Base-by-base conservation (phyloP, 1,140 invertebrate species). In the Ooceraea biroi region DNA sequence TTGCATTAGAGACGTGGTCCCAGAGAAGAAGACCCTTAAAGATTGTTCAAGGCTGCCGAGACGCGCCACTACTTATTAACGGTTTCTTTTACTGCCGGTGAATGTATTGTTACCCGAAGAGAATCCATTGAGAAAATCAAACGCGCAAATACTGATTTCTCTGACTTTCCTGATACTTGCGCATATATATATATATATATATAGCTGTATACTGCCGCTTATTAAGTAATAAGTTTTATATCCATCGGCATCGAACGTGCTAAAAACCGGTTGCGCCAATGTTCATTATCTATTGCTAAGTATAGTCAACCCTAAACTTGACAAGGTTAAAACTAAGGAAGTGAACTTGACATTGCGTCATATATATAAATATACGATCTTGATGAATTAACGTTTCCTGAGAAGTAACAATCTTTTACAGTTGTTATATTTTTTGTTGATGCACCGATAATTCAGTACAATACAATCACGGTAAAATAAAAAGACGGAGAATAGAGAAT, bases 211-310 rank as follows among this genome's bases (percentile, higher is more conserved):
- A 36, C 36, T 69, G 30, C 65, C 30, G 74, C 11, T 78, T 78
- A 68, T 78, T 68, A 78, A 78, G 22, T 69, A 80, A 80, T 65
- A 22, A 58, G 65, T 80, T 69, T 80, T 76, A 63, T 76, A 63
- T 80, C 44, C 50, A 46, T 44, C 74, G 46, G 4, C 76, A 57
- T 69, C 36, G 65, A 57, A 11, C 63, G 36, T 55, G 65, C n/a
- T 57, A 80, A 80, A 80, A 80, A 80, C 76, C 65, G 76, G 63
- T 80, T 69, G 50, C n/a, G 50, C 52, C 50, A 44, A 80, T 71
- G 66, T 78, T 58, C 63, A 69, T 69, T 69, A 80, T 36, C 19
- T 27, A 48, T 27, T 65, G 36, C 11, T 8, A 55, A 57, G 22
- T 69, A 17, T 22, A 57, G 58, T 63, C 52, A 80, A 57, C 50